phyloP scores from a whole-genome alignment of 2,888 invertebrate genomes.

The Ferdinandea cuprea region DNA sequence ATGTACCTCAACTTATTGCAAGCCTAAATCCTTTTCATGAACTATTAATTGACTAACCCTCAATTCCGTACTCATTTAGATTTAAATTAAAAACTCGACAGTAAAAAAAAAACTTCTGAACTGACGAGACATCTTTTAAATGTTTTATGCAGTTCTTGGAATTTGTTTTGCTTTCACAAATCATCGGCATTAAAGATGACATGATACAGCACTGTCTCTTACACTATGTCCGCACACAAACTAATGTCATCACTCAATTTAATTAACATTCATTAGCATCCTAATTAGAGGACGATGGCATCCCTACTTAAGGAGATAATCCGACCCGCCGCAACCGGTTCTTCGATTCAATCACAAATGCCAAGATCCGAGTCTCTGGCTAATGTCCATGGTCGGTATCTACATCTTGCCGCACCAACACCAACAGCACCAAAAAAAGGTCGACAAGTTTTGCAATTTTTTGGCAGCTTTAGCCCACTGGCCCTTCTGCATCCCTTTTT shows the following conservation, averaged over 20 bases:
- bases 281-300: conserved; percentile 40
- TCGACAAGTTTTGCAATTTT: conserved; percentile 37
- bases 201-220: conserved; percentile 32
- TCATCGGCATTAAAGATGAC: conserved; percentile 30
- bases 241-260: conserved; percentile 46
- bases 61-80: too few relatives aligned
- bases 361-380: background rate
- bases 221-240: conserved; percentile 15
- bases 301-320: conserved; percentile 41
- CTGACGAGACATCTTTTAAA: too few relatives aligned
- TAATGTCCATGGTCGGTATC: background rate
- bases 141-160: conserved; percentile 4
- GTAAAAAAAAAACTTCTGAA: too few relatives aligned
- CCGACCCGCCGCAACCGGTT: conserved; percentile 26
- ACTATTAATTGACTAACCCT: too few relatives aligned
- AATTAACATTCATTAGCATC: conserved; percentile 53
- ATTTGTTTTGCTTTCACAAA: conserved; percentile 20
- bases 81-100: too few relatives aligned
- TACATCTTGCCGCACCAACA: background rate
- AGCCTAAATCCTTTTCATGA: too few relatives aligned
- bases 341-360: conserved; percentile 8
- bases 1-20: too few relatives aligned
- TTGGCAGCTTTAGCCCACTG: conserved; percentile 35
- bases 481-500: conserved; percentile 51
- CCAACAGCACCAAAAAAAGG: conserved; percentile 53